Conservation (phyloP, 2,888 invertebrate species). For the Cataglyphis livida region DNA sequence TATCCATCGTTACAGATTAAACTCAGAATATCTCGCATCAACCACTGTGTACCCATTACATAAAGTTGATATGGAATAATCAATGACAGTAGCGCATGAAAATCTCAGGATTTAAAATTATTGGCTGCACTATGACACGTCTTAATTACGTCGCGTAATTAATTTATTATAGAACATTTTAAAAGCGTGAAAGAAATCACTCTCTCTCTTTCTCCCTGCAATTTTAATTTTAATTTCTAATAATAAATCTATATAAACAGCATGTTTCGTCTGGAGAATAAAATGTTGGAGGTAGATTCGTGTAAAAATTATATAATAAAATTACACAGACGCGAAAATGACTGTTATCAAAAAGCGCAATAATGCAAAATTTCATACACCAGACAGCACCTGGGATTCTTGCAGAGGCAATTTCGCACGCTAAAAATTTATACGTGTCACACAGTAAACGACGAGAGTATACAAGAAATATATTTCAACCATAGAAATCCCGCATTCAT, state of each 20-base stretch:
- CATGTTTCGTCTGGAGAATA: neutral
- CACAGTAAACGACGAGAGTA: constrained; percentile 35
- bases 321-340: constrained; percentile 6
- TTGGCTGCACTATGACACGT: neutral
- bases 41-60: neutral
- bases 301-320: neutral
- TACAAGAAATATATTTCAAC: constrained; percentile 35
- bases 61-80: neutral
- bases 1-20: constrained; percentile 28
- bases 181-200: neutral
- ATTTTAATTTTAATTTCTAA: neutral
- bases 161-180: neutral
- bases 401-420: constrained; percentile 19
- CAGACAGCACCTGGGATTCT: constrained; percentile 7
- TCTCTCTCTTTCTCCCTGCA: too few species aligned
- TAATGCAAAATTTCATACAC: constrained; percentile 25
- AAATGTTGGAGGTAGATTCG: neutral
- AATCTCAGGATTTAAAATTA: neutral
- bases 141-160: neutral
- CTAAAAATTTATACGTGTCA: constrained; percentile 40
- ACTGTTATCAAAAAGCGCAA: constrained; percentile 19
- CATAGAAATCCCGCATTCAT: constrained; percentile 41
- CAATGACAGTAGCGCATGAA: neutral
- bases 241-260: neutral
- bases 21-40: neutral